A percentile compares a stretch with the other conserved stretches of the same genome.
Evolutionary conservation across 2,797 vertebrate genomes (phyloP).

Genomic region (Mallotus villosus): DNA sequence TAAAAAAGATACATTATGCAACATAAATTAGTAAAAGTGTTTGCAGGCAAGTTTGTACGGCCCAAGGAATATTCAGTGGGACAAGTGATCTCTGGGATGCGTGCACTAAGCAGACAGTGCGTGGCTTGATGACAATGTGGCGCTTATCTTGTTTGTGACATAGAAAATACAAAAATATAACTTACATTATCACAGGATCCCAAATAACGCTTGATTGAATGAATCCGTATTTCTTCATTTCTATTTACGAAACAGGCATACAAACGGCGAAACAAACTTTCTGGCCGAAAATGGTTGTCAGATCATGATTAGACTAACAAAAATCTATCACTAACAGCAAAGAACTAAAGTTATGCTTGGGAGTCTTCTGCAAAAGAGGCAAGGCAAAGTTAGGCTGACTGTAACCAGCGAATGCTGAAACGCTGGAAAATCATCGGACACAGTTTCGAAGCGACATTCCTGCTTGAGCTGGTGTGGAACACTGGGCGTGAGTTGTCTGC

Average conservation of each 20-base stretch:
- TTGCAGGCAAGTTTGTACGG: no score
- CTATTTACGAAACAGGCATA: slow-evolving; percentile 52
- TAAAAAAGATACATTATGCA: no score
- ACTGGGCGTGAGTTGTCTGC: slow-evolving; percentile 21
- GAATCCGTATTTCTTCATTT: slow-evolving; percentile 28
- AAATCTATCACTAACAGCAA: background rate
- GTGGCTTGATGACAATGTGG: background rate
- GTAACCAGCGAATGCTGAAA: background rate
- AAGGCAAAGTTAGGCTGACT: background rate
- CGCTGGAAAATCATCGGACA: slow-evolving; percentile 12
- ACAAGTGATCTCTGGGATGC: background rate
- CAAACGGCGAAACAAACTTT: slow-evolving; percentile 59
- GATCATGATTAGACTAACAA: background rate
- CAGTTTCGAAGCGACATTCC: slow-evolving; percentile 54
- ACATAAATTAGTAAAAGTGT: no score
- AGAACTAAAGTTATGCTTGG: no score
- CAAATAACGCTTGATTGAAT: slow-evolving; percentile 44
- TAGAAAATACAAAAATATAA: background rate
- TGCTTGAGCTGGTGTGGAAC: slow-evolving; percentile 37
- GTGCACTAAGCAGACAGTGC: background rate
- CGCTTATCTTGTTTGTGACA: background rate
- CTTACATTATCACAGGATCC: slow-evolving; percentile 63
- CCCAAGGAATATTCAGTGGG: no score
- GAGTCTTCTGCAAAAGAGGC: background rate
- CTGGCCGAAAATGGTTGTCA: slow-evolving; percentile 13